Evolutionary conservation across 2,113 vertebrate species (phyloP).

Genomic region (Esox niger): DNA sequence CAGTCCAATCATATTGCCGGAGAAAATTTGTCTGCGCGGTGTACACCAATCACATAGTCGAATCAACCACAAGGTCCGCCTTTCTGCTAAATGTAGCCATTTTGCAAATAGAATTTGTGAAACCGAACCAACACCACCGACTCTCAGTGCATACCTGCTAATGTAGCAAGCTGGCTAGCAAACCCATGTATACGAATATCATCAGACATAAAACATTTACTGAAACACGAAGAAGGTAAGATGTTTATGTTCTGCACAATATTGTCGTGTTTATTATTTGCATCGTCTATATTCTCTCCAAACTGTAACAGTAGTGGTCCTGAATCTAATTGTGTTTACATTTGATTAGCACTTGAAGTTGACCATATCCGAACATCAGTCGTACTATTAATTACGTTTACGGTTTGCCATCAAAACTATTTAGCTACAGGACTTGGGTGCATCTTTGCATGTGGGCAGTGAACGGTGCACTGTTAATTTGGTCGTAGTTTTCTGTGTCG

Average conservation of each 20-base stretch:
- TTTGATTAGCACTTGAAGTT: too few relatives aligned
- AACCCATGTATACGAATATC: not conserved
- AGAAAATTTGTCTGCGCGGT: not conserved
- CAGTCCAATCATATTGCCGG: conserved; percentile 50
- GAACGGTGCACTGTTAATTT: too few relatives aligned
- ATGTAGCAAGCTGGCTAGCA: not conserved
- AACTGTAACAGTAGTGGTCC: too few relatives aligned
- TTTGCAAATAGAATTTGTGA: conserved; percentile 45
- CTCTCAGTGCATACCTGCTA: not conserved
- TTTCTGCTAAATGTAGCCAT: conserved; percentile 63
- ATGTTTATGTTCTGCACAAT: not conserved
- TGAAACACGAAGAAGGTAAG: not conserved
- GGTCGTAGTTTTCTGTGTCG: too few relatives aligned
- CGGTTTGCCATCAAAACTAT: too few relatives aligned
- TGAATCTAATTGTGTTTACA: too few relatives aligned
- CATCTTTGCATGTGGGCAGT: too few relatives aligned
- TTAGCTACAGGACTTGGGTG: too few relatives aligned
- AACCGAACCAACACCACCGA: not conserved
- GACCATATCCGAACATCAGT: too few relatives aligned
- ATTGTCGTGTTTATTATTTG: too few relatives aligned
- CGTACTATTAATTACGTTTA: too few relatives aligned
- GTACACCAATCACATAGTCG: conserved; percentile 43
- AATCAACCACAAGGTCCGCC: conserved; percentile 27
- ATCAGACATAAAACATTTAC: not conserved
- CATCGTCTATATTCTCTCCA: too few relatives aligned